Percentiles rank a stretch among this genome's conserved stretches.
Conservation (phyloP, 2,113 vertebrate species). For the Empidonax traillii region DNA sequence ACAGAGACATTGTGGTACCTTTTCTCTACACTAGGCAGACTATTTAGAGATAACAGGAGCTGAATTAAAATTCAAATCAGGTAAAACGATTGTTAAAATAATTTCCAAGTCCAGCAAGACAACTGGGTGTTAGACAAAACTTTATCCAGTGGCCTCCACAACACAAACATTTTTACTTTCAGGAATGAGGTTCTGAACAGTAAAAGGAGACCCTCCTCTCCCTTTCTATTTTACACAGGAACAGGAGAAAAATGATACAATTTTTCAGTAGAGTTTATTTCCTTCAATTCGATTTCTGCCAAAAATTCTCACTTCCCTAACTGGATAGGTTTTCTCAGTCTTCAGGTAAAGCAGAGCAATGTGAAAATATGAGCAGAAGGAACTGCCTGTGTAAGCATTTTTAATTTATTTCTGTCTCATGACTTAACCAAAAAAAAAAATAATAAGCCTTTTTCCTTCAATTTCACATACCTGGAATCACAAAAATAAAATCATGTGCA, state of each 20-base stretch:
- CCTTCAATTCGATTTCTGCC: neutral
- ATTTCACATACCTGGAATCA: neutral
- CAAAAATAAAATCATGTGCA: neutral
- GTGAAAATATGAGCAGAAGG: neutral
- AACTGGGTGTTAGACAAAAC: neutral
- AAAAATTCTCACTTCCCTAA: neutral
- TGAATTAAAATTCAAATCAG: neutral
- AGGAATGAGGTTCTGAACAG: neutral
- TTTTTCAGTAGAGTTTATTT: neutral
- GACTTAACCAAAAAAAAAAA: neutral
- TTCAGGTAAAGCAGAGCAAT: neutral
- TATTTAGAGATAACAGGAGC: neutral
- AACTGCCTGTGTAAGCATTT: neutral
- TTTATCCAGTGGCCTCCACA: neutral
- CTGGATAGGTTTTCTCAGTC: neutral
- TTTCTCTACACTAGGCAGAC: neutral
- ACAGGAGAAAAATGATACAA: rapidly evolving
- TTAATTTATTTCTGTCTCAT: neutral
- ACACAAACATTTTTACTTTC: neutral
- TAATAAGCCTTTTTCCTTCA: neutral
- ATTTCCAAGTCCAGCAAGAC: neutral
- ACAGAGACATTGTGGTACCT: neutral
- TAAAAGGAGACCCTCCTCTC: neutral
- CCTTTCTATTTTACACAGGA: neutral
- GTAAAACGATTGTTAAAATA: neutral